phyloP scores from a whole-genome alignment of 2,797 vertebrate species.

The Sciurus carolinensis region DNA sequence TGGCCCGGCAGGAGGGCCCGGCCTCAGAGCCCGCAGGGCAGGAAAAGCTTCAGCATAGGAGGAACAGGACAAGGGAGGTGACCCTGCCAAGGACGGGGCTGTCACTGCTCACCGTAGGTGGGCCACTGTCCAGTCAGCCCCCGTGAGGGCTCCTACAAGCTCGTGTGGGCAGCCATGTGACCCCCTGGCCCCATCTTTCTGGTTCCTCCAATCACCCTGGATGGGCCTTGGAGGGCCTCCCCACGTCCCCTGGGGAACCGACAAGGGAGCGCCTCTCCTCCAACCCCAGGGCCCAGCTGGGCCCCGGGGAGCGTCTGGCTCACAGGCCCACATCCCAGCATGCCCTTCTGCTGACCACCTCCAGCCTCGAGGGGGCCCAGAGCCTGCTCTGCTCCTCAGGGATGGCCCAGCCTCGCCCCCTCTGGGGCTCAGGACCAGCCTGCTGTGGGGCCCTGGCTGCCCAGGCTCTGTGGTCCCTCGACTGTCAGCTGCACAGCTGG shows the following conservation, averaged over 20 bases:
- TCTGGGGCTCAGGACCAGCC: background rate
- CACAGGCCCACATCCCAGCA: background rate
- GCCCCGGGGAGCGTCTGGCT: fast-evolving
- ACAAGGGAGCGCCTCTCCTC: fast-evolving
- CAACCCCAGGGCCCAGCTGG: background rate
- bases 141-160: background rate
- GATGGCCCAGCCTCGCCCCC: too few relatives aligned
- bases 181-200: fast-evolving
- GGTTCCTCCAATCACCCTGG: fast-evolving
- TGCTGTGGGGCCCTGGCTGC: too few relatives aligned
- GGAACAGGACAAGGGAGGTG: background rate
- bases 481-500: background rate
- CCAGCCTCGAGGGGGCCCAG: background rate
- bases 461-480: background rate
- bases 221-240: background rate
- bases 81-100: background rate
- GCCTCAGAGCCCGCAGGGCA: fast-evolving
- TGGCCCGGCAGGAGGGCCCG: fast-evolving
- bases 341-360: background rate
- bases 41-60: background rate
- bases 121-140: background rate
- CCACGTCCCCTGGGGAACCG: background rate
- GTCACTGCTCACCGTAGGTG: background rate
- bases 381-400: background rate
- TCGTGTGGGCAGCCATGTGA: background rate